Base-by-base conservation (phyloP, 2,797 vertebrate genomes). In the Pseudochirops cupreus region DNA sequence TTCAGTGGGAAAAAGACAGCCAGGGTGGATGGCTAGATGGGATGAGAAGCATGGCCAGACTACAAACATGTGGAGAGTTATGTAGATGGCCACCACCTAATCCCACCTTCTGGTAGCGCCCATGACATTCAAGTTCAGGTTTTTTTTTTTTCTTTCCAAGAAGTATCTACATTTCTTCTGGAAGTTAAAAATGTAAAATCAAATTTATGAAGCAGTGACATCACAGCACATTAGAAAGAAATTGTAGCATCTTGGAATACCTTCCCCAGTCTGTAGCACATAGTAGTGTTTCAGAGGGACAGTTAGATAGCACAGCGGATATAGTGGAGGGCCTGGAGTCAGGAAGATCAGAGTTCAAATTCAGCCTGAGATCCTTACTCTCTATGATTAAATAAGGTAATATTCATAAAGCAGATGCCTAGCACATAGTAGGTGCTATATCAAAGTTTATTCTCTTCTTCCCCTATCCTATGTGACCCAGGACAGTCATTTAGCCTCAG, bases 171-270 rank as follows among this genome's bases (percentile, higher is more conserved):
- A 82, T 82, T 82, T 46, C n/a, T 82, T 82, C 18, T 82, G 67
- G 89, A 96, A 97, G 58, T 16, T 89, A 91, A 90, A 96, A 54
- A 50, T 14, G 33, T 92, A 91, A 95, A 91, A 94, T 26, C 91
- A 54, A 95, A 92, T 90, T 93, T 91, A 95, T 56, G 90, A 95
- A 90, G n/a, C 82, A 56, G 28, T 31, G 96, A 55, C 90, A 95
- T 96, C 91, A 96, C 21, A 93, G 16, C 87, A 56, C 91, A 93
- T 95, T 62, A 91, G 62, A 39, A n/a, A 56, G 59, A 94, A 50
- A 62, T 56, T 94, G 90, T 93, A 46, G 39, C 46, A 91, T 54
- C 18, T 52, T 93, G 92, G 91, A 94, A 95, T 5, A 18, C 16
- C 62, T 39, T 39, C n/a, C 5, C 33, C 5, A 21, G 33, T 21